Evolutionary conservation across 2,888 invertebrate species (phyloP), one percentile per base, ranked within the genome.

Genomic region (Acrocera orbiculus): DNA sequence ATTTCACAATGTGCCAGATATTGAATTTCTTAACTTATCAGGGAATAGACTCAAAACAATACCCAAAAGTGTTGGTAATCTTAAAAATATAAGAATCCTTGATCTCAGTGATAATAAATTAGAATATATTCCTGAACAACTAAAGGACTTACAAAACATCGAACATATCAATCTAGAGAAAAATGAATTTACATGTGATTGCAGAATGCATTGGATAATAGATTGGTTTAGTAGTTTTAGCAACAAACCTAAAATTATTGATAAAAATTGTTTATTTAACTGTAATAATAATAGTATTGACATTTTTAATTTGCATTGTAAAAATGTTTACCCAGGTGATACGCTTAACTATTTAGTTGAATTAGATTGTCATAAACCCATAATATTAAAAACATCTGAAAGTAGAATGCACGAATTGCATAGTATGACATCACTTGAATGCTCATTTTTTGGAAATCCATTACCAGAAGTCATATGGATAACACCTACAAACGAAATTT

Each of bases 171-270:
- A 71, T 43, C 68, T 87, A 43, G 64, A 69, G 22, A 70, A 71
- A 36, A 89, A 89, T 54, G 76, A 75, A 17, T 85, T 82, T 76
- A 72, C 74, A 13, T 89, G 89, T 61, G 83, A 86, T 56, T 89
- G 89, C 50, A 70, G 79, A 30, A 78, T 83, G 70, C 71, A 70
- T 42, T 85, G 85, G 85, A 72, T 83, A 44, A 56, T 64, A 2
- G 52, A 64, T 10, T 76, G 74, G 75, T 65, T 70, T 8, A 69
- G 10, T 26, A 13, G 20, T 27, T 13, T 15, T 16, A 10, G 16
- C 19, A 16, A 26, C 16, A 15, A 25, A 14, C n/a, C 11, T 16
- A 16, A 11, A 14, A 32, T 11, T 3, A 13, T 13, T 27, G 14
- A 20, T 17, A 15, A 20, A 8, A 14, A 13, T 13, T 9, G 8